Evolutionary conservation across 1,140 invertebrate species (phyloP).

Genomic region (Uloborus diversus): DNA sequence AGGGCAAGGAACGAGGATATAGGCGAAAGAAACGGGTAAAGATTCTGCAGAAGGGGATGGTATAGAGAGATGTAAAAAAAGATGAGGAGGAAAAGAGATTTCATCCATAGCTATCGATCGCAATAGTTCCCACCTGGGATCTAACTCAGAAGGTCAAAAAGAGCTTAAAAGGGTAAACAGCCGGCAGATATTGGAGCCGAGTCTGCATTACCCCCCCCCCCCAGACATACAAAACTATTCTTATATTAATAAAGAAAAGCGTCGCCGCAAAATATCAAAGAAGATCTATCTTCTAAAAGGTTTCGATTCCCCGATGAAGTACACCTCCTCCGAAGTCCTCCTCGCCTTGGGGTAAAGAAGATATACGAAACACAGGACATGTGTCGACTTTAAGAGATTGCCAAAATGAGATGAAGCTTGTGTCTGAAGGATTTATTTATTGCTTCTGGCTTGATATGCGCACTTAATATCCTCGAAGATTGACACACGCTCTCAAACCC

Average conservation of each 20-base stretch:
- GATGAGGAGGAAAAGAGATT: conserved; percentile 20
- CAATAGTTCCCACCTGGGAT: conserved; percentile 13
- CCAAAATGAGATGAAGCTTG: conserved; percentile 29
- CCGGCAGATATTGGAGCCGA: conserved; percentile 23
- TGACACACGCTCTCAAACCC: background rate
- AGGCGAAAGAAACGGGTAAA: conserved; percentile 14
- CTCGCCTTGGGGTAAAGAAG: background rate
- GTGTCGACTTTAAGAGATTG: conserved; percentile 48
- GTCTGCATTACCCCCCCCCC: conserved; percentile 39
- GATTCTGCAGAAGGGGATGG: conserved; percentile 1
- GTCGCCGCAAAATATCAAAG: conserved; percentile 51
- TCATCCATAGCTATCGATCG: conserved; percentile 26
- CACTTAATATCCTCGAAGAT: conserved; percentile 41
- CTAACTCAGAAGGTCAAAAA: conserved; percentile 28
- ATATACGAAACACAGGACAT: no score
- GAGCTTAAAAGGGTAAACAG: conserved; percentile 54
- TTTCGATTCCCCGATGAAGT: conserved; percentile 52
- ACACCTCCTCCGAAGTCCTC: conserved; percentile 15
- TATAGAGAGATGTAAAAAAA: background rate
- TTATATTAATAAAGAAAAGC: conserved; percentile 53
- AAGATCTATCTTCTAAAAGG: conserved; percentile 50
- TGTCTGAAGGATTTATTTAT: conserved; percentile 51
- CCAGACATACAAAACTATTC: conserved; percentile 41
- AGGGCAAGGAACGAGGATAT: background rate
- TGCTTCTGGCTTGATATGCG: conserved; percentile 49